A percentile compares a stretch with the other conserved stretches of the same genome.
These are phyloP conservation scores for Halcyon senegalensis DNA, from an alignment of 2,113 vertebrate genomes.

Conservation along the genomic window DNA sequence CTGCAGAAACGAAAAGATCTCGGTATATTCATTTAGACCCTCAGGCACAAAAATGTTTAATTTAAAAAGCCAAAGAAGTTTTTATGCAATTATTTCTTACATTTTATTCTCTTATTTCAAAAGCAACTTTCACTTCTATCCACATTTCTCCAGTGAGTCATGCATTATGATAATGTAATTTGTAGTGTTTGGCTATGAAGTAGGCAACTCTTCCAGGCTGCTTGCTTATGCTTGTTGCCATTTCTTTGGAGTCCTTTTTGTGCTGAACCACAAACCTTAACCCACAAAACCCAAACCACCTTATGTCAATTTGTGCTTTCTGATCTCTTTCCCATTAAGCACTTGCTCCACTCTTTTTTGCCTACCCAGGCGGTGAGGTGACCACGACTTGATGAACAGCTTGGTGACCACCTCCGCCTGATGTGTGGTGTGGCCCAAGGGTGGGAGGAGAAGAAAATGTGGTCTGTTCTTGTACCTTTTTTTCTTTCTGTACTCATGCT, in stretches of 20 bases:
- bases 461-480: background rate
- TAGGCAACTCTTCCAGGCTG: background rate
- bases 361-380: background rate
- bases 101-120: background rate
- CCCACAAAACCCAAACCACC: background rate
- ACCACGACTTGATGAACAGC: background rate
- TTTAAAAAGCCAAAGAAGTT: background rate
- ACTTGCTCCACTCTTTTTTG: background rate
- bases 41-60: conserved; percentile 1
- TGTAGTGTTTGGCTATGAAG: background rate
- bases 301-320: background rate
- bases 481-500: background rate
- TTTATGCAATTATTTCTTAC: conserved; percentile 3
- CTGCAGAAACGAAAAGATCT: background rate
- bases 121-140: background rate
- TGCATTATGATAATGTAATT: background rate
- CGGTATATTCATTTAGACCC: background rate
- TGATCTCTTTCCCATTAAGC: background rate
- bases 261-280: background rate
- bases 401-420: background rate
- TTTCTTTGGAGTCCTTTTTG: background rate
- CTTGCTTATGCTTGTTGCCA: background rate
- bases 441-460: background rate
- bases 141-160: background rate
- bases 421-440: accelerated